Base-by-base conservation (phyloP, 1,140 invertebrate species). In the Rhyacophila brunnea region DNA sequence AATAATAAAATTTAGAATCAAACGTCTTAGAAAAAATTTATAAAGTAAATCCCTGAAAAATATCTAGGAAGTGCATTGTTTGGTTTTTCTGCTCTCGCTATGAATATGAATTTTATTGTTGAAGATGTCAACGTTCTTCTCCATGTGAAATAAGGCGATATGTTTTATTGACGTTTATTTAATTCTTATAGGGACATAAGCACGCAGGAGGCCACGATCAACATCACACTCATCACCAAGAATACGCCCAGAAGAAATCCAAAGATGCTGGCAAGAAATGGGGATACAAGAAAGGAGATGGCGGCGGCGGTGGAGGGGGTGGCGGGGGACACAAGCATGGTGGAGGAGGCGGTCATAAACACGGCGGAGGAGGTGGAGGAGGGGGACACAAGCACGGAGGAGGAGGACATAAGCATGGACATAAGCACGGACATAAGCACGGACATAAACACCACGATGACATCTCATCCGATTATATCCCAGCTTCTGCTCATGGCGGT, bases 231-330 rank as follows among this genome's bases (percentile, higher is more conserved):
- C 75, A 82, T 23, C 62, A 76, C 1, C 62, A 68, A 1, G 74
- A 76, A 49, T 69, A 81, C 42, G 75, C 71, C 11, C 69, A 81
- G 7, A 78, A 83, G 42, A 73, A 71, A 1, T 79, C 70, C 0
- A 70, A 80, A n/a, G 70, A 76, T 0, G 65, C 72, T 4, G 83
- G 81, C 6, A 85, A 84, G 62, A 82, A 83, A 58, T 85, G 82
- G 82, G 66, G 70, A 7, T 80, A 74, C 67, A 77, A 80, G 36
- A 77, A 80, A 48, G 77, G 76, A 6, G 70, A 76, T 20, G 59
- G 53, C 6, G 68, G 66, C 7, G 50, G 60, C 9, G 62, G 59
- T 46, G 62, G 61, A n/a, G 58, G 58, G 0, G 57, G 58, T 9
- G 35, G 44, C 32, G 19, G 42, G 28, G 48, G 55, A 46, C 42